Conservation (phyloP, 1,140 invertebrate species). For the Drosophila fuyamai region DNA sequence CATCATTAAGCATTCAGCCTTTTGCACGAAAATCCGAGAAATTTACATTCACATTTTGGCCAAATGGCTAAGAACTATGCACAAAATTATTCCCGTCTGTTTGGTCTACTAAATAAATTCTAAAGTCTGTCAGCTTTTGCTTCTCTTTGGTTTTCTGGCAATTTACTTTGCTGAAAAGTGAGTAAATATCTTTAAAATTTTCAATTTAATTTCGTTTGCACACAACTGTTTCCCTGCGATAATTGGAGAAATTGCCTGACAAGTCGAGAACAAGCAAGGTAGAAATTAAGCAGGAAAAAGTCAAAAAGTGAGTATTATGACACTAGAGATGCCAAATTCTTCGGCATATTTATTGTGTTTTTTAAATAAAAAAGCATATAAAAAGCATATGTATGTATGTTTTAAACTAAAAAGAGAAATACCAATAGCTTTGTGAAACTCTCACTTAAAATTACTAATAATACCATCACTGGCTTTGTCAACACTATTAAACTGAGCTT, state of each 20-base stretch:
- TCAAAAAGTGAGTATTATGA: not conserved
- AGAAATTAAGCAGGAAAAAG: too few relatives aligned
- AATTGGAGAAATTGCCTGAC: constrained; percentile 48
- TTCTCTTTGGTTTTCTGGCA: constrained; percentile 1
- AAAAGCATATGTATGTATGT: too few relatives aligned
- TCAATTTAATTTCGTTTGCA: constrained; percentile 49
- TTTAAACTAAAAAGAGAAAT: too few relatives aligned
- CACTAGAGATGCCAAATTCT: not conserved
- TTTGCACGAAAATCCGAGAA: constrained; percentile 7
- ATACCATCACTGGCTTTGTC: not conserved
- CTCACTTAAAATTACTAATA: not conserved
- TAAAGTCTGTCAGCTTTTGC: constrained; percentile 7
- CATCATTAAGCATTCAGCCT: constrained; percentile 48
- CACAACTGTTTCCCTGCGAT: constrained; percentile 14
- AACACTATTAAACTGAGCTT: not conserved
- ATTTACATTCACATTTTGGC: constrained; percentile 37
- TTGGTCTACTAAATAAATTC: constrained; percentile 40
- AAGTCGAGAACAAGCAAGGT: constrained; percentile 11
- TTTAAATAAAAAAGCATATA: too few relatives aligned
- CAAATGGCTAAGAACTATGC: constrained; percentile 33
- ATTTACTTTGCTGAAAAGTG: constrained; percentile 4
- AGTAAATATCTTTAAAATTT: constrained; percentile 42
- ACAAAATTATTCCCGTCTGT: constrained; percentile 28
- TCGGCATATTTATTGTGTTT: too few relatives aligned
- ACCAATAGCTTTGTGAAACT: not conserved